phyloP scores from a whole-genome alignment of 2,113 vertebrate species.

The Zonotrichia leucophrys region DNA sequence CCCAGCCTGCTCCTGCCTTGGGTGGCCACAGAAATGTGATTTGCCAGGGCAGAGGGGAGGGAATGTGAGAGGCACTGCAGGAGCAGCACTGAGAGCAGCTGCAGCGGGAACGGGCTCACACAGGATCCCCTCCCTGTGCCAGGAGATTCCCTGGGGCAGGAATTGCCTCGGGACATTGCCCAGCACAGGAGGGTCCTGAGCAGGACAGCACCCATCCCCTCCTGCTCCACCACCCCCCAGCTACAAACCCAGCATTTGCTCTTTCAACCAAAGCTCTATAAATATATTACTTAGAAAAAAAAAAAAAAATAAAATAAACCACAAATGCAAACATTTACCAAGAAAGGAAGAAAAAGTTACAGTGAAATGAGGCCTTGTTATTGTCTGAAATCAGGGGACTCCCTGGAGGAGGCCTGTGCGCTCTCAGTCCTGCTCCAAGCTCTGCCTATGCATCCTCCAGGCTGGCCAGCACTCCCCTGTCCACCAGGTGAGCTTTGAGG shows the following conservation, averaged over 20 bases:
- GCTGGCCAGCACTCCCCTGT: slow-evolving; percentile 83
- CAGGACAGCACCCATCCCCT: background rate
- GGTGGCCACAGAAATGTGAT: background rate
- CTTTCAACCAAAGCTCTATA: slow-evolving; percentile 56
- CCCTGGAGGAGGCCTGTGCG: slow-evolving; percentile 12
- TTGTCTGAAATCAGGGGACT: slow-evolving; percentile 33
- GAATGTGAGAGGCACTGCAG: background rate
- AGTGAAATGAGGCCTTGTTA: slow-evolving; percentile 69
- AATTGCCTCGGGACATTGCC: background rate
- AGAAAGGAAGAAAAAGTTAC: slow-evolving; percentile 50
- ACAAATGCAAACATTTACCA: slow-evolving; percentile 63
- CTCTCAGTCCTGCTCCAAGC: slow-evolving; percentile 33
- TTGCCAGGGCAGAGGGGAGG: background rate
- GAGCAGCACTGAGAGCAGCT: background rate
- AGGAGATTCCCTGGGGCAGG: too few species aligned
- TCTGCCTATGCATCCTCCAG: slow-evolving; percentile 71
- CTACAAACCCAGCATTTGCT: slow-evolving; percentile 34
- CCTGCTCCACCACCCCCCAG: slow-evolving; percentile 18
- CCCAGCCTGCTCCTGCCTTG: background rate
- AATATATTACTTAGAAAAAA: slow-evolving; percentile 42
- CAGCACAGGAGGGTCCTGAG: background rate
- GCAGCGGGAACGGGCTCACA: background rate
- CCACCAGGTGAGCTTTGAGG: slow-evolving; percentile 86
- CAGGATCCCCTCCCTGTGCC: too few species aligned
- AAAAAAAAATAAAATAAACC: background rate